These are phyloP conservation scores for Lineus longissimus DNA, from an alignment of 1,140 invertebrate species.

Conservation along the genomic window DNA sequence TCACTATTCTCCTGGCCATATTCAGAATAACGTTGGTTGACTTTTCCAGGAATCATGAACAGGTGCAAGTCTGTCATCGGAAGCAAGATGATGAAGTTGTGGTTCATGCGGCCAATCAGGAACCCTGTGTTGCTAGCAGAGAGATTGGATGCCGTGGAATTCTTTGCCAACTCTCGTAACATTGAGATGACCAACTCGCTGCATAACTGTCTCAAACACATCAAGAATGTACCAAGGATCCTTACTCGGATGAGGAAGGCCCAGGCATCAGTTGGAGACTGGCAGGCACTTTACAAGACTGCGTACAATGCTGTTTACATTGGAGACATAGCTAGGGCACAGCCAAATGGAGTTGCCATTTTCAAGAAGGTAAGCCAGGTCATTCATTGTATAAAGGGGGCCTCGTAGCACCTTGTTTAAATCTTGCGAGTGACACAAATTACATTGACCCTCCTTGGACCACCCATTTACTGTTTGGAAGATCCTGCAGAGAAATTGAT, in stretches of 20 bases:
- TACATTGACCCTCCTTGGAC: too few species aligned
- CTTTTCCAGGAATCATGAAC: slow-evolving; percentile 61
- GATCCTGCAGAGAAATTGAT: background rate
- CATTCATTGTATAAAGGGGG: too few species aligned
- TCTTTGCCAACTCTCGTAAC: slow-evolving; percentile 60
- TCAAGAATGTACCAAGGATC: slow-evolving; percentile 58
- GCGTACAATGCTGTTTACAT: slow-evolving; percentile 64
- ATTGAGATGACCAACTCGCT: slow-evolving; percentile 59
- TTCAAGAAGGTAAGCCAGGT: slow-evolving; percentile 60
- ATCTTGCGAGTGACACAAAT: too few species aligned
- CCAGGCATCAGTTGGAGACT: slow-evolving; percentile 63
- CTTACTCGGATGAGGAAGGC: slow-evolving; percentile 61
- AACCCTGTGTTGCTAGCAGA: slow-evolving; percentile 58
- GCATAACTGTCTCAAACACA: slow-evolving; percentile 59
- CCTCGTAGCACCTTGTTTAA: too few species aligned
- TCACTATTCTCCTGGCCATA: background rate
- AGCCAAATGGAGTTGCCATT: slow-evolving; percentile 53
- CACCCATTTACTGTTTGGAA: slow-evolving; percentile 4
- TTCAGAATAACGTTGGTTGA: background rate
- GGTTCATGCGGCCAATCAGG: slow-evolving; percentile 63
- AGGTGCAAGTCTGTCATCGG: slow-evolving; percentile 65
- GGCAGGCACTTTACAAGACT: slow-evolving; percentile 63
- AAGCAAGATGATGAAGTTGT: slow-evolving; percentile 53
- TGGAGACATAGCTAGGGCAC: slow-evolving; percentile 61
- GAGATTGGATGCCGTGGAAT: slow-evolving; percentile 63